phyloP scores from a whole-genome alignment of 2,797 vertebrate species.

The Pangasius larnaudii region DNA sequence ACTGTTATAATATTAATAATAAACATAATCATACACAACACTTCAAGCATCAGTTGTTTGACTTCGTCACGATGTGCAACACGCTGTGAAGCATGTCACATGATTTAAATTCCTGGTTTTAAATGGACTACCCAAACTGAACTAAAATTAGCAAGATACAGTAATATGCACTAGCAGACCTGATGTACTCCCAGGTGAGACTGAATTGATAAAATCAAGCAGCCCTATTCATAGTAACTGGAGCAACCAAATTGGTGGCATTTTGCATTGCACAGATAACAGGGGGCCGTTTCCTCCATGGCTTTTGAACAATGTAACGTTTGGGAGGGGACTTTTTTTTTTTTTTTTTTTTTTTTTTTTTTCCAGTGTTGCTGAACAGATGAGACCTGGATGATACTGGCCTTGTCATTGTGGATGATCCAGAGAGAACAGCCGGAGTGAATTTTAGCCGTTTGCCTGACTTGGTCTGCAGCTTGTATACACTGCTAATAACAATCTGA shows the following conservation, averaged over 20 bases:
- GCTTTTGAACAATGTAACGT: slow-evolving; percentile 61
- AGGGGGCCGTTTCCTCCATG: slow-evolving; percentile 53
- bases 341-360: background rate
- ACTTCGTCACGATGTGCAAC: no score
- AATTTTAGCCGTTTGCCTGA: background rate
- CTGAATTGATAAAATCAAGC: slow-evolving; percentile 36
- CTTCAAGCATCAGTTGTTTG: background rate
- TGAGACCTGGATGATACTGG: background rate
- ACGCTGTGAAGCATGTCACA: background rate
- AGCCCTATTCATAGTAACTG: slow-evolving; percentile 58
- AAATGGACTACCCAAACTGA: background rate
- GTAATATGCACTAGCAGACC: background rate
- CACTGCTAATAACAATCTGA: background rate
- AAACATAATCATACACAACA: background rate
- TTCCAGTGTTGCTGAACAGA: background rate
- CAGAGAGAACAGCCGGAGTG: background rate
- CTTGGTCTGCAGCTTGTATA: background rate
- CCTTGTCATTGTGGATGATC: background rate
- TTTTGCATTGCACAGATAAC: slow-evolving; percentile 60
- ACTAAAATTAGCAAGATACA: background rate
- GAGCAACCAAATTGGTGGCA: slow-evolving; percentile 44
- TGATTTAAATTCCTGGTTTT: background rate
- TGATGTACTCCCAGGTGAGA: slow-evolving; percentile 14
- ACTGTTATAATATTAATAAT: background rate
- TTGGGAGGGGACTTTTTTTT: slow-evolving; percentile 27